Evolutionary conservation across 2,888 invertebrate species (phyloP).

Genomic region (Drepana falcataria): DNA sequence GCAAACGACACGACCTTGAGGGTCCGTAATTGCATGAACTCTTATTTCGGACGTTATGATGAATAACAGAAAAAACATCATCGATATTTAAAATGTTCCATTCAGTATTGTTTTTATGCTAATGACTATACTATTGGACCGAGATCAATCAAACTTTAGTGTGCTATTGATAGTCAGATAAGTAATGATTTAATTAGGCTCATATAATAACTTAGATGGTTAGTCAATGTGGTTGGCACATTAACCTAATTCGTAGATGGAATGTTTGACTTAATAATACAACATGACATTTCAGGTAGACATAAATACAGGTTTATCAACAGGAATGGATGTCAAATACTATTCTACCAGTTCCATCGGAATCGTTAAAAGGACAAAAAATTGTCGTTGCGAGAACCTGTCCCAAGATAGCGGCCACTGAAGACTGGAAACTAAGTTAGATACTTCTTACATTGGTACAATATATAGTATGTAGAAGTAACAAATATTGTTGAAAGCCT

Average conservation of each 20-base stretch:
- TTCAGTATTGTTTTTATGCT: too few relatives aligned
- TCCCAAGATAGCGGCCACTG: slow-evolving; percentile 25
- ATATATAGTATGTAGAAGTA: too few relatives aligned
- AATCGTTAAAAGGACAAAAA: slow-evolving; percentile 34
- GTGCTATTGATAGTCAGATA: background rate
- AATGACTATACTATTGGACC: too few relatives aligned
- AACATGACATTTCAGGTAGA: too few relatives aligned
- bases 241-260: background rate
- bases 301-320: slow-evolving; percentile 5
- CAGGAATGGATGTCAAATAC: slow-evolving; percentile 22
- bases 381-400: slow-evolving; percentile 28
- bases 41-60: slow-evolving; percentile 21
- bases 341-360: slow-evolving; percentile 29
- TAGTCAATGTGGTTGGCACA: background rate
- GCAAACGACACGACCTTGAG: slow-evolving; percentile 25
- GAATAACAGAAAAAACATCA: slow-evolving; percentile 6
- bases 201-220: too few relatives aligned
- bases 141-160: background rate
- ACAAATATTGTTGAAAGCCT: too few relatives aligned
- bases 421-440: slow-evolving; percentile 11
- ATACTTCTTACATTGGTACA: too few relatives aligned
- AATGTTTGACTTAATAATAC: too few relatives aligned
- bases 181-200: background rate
- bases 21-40: slow-evolving; percentile 35
- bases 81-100: background rate